A percentile compares a stretch with the other conserved stretches of the same genome.
phyloP scores from a whole-genome alignment of 2,888 invertebrate species.

The Polymixis flavicincta region DNA sequence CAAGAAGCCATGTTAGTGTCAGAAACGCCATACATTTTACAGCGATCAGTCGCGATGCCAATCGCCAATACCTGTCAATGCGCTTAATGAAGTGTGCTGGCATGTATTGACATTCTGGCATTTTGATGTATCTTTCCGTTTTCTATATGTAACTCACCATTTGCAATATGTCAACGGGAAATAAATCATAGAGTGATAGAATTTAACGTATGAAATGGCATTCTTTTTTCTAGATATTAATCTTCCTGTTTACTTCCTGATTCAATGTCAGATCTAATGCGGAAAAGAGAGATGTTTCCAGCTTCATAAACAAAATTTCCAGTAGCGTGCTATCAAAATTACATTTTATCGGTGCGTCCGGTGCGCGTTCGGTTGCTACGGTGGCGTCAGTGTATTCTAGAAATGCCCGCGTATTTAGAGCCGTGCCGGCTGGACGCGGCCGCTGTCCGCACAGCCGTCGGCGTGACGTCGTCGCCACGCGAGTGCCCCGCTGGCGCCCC shows the following conservation, averaged over 20 bases:
- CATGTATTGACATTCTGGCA: constrained; percentile 34
- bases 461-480: constrained; percentile 68
- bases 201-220: constrained; percentile 8
- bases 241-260: constrained; percentile 17
- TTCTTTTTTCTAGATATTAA: background rate
- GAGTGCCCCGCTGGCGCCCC: constrained; percentile 79
- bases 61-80: constrained; percentile 49
- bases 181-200: constrained; percentile 16
- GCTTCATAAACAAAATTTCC: constrained; percentile 42
- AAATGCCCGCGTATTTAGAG: constrained; percentile 64
- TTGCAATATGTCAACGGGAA: constrained; percentile 22
- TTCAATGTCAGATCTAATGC: constrained; percentile 9
- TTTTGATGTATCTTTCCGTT: constrained; percentile 34
- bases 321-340: constrained; percentile 34
- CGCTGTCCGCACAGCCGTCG: constrained; percentile 41
- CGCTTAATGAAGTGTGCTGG: constrained; percentile 42
- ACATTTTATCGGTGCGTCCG: constrained; percentile 40
- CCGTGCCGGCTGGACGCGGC: constrained; percentile 55
- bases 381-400: constrained; percentile 74
- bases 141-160: constrained; percentile 14
- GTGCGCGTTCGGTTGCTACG: constrained; percentile 69
- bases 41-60: constrained; percentile 28
- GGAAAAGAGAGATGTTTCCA: background rate
- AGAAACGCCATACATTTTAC: constrained; percentile 30
- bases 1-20: constrained; percentile 6